Conservation (phyloP, 1,140 invertebrate species). For the Belonocnema kinseyi region DNA sequence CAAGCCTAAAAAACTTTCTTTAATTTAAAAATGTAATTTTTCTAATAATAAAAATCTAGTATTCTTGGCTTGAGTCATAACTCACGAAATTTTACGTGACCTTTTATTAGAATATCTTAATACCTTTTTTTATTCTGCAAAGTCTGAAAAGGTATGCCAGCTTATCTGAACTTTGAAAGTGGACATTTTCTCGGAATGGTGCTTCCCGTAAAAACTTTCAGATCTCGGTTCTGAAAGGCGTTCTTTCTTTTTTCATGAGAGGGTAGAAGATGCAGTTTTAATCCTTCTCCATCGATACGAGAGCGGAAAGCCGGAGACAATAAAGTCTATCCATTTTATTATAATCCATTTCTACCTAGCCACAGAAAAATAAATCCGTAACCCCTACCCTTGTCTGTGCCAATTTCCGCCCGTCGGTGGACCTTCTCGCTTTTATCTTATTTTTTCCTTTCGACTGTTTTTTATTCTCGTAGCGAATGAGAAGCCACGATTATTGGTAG, state of each 20-base stretch:
- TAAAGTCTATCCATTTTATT: constrained; percentile 54
- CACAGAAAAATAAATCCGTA: constrained; percentile 61
- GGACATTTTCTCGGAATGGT: constrained; percentile 26
- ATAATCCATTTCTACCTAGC: constrained; percentile 54
- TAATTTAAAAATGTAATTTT: constrained; percentile 8
- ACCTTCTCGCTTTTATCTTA: constrained; percentile 29
- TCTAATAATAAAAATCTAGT: constrained; percentile 2
- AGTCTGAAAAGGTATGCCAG: constrained; percentile 15
- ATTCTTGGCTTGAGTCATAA: constrained; percentile 23
- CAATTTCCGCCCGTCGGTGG: constrained; percentile 32
- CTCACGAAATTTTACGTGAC: constrained; percentile 15
- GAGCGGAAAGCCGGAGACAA: constrained; percentile 42
- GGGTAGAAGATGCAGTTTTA: constrained; percentile 13
- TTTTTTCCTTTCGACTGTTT: constrained; percentile 41
- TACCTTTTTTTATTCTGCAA: constrained; percentile 6
- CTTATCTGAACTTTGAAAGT: constrained; percentile 28
- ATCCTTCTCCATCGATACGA: constrained; percentile 34
- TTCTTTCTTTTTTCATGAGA: constrained; percentile 19
- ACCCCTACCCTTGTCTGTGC: constrained; percentile 36
- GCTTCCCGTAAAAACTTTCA: constrained; percentile 17
- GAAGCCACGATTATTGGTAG: constrained; percentile 59
- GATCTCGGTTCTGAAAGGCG: constrained; percentile 17
- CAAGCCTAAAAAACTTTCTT: constrained; percentile 2
- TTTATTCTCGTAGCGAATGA: constrained; percentile 45
- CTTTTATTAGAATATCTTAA: constrained; percentile 15